Evolutionary conservation across 2,888 invertebrate genomes (phyloP).

Genomic region (Mongoloraphidia duomilia): DNA sequence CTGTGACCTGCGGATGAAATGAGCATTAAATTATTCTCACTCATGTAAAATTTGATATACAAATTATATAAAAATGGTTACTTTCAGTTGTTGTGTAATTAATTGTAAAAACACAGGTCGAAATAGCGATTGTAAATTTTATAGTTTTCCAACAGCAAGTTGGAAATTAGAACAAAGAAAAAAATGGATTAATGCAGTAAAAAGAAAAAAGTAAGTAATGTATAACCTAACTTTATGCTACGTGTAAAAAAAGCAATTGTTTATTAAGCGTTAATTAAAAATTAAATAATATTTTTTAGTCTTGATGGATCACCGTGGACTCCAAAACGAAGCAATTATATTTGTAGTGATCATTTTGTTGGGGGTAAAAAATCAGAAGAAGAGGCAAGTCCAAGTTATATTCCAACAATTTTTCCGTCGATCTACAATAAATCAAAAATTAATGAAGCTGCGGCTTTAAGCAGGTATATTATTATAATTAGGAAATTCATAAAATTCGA

Average conservation of each 20-base stretch:
- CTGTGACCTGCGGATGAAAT: too few relatives aligned
- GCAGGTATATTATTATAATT: slow-evolving; percentile 3
- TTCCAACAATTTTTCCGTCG: slow-evolving; percentile 11
- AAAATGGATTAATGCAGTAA: background rate
- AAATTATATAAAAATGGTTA: background rate
- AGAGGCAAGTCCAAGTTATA: slow-evolving; percentile 9
- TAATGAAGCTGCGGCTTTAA: slow-evolving; percentile 3
- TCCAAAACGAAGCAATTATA: slow-evolving; percentile 7
- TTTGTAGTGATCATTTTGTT: slow-evolving; percentile 12
- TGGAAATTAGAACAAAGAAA: background rate
- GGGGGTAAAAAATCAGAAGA: slow-evolving; percentile 11
- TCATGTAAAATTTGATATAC: too few relatives aligned
- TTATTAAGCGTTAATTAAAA: too few relatives aligned
- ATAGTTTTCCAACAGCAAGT: background rate
- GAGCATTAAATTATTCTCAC: background rate
- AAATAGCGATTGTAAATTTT: background rate
- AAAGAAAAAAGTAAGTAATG: background rate
- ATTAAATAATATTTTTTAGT: too few relatives aligned
- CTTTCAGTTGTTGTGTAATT: background rate
- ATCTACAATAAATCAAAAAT: slow-evolving; percentile 5
- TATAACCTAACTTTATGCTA: background rate
- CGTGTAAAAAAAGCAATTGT: too few relatives aligned
- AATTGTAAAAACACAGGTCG: background rate
- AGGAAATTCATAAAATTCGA: slow-evolving; percentile 1
- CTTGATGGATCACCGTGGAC: slow-evolving; percentile 6